phyloP scores from a whole-genome alignment of 2,888 invertebrate species.

The Copidosoma aretas region DNA sequence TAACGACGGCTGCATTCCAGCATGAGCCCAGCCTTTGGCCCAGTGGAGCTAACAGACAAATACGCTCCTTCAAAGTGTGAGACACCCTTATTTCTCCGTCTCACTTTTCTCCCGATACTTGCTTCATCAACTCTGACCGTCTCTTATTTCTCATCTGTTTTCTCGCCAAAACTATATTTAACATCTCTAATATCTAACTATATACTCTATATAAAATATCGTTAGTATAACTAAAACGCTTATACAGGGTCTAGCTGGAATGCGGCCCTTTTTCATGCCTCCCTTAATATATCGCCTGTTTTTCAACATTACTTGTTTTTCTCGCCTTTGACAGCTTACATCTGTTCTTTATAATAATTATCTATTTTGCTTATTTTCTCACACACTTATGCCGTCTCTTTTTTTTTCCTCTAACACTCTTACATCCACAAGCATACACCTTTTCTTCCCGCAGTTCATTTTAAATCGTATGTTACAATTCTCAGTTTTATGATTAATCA shows the following conservation, averaged over 20 bases:
- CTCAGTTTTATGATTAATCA: constrained; percentile 54
- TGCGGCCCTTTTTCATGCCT: constrained; percentile 59
- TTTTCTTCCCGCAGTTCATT: constrained; percentile 19
- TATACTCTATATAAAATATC: constrained; percentile 63
- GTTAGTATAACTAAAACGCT: constrained; percentile 63
- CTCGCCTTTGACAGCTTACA: constrained; percentile 31
- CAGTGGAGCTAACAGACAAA: constrained; percentile 63
- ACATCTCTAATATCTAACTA: constrained; percentile 61
- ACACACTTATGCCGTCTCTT: constrained; percentile 25
- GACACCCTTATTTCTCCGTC: constrained; percentile 47
- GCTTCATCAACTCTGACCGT: constrained; percentile 17
- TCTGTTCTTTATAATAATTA: too few species aligned
- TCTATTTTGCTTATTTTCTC: constrained; percentile 36
- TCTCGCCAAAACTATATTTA: constrained; percentile 49
- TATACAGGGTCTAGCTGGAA: constrained; percentile 60
- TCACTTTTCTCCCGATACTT: constrained; percentile 18
- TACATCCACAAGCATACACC: constrained; percentile 24
- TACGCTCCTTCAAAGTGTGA: constrained; percentile 59
- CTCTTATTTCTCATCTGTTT: constrained; percentile 34
- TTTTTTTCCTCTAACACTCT: constrained; percentile 29
- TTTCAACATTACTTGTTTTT: constrained; percentile 37
- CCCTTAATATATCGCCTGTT: constrained; percentile 29
- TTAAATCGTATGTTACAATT: constrained; percentile 50
- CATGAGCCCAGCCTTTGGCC: constrained; percentile 61
- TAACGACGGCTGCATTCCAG: constrained; percentile 63